Conservation (phyloP, 2,113 vertebrate species). For the Lota lota region DNA sequence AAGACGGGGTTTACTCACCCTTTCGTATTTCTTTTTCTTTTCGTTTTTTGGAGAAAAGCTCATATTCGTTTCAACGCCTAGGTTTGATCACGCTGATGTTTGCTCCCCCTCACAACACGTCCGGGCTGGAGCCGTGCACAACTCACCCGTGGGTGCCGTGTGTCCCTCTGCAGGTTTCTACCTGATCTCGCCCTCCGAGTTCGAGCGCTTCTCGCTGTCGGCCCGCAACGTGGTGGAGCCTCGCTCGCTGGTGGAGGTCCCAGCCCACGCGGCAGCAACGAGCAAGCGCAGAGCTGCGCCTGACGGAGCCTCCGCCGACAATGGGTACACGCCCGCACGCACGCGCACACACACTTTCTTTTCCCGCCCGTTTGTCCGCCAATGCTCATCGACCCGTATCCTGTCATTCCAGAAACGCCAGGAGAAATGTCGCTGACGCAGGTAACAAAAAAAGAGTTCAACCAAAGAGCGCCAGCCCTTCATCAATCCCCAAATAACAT, state of each 20-base stretch:
- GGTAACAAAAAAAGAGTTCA: slow-evolving; percentile 48
- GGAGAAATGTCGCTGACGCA: slow-evolving; percentile 47
- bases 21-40: too few species aligned
- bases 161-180: slow-evolving; percentile 83
- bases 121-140: not conserved
- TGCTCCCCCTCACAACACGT: too few species aligned
- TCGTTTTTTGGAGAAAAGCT: too few species aligned
- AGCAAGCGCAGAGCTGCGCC: slow-evolving; percentile 42
- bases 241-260: slow-evolving; percentile 78
- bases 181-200: slow-evolving; percentile 94
- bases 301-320: slow-evolving; percentile 60
- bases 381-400: slow-evolving; percentile 3
- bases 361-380: too few species aligned
- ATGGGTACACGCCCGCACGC: slow-evolving; percentile 64
- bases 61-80: too few species aligned
- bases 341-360: too few species aligned
- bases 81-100: too few species aligned
- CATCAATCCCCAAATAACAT: too few species aligned
- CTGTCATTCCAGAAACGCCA: slow-evolving; percentile 49
- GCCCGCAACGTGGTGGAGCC: slow-evolving; percentile 89
- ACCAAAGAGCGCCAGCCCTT: too few species aligned
- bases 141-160: not conserved
- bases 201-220: slow-evolving; percentile 95
- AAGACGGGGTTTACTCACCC: too few species aligned
- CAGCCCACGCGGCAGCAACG: slow-evolving; percentile 47